Evolutionary conservation across 2,888 invertebrate species (phyloP).

Genomic region (Alsophila aescularia): DNA sequence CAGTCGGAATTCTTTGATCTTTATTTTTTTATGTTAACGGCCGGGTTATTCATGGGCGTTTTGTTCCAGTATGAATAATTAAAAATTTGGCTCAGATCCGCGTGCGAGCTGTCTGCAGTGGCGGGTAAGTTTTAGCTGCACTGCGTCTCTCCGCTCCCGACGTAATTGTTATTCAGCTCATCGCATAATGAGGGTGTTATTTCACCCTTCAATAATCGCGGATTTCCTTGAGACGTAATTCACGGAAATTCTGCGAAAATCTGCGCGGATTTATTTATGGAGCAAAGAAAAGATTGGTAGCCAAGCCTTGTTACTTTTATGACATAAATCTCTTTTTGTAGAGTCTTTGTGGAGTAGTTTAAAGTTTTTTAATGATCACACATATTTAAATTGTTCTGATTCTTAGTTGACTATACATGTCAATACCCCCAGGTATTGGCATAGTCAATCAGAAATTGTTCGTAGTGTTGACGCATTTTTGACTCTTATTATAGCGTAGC

Average conservation of each 20-base stretch:
- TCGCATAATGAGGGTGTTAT: conserved; percentile 52
- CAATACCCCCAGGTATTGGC: too few species aligned
- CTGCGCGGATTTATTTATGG: conserved; percentile 28
- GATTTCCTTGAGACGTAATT: conserved; percentile 34
- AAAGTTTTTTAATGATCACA: not conserved
- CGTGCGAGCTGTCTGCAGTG: conserved; percentile 51
- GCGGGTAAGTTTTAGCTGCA: conserved; percentile 58
- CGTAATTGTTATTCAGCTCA: conserved; percentile 52
- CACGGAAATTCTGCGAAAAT: conserved; percentile 34
- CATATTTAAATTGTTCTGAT: not conserved
- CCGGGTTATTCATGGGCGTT: conserved; percentile 44
- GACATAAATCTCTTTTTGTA: conserved; percentile 15
- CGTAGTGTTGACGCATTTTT: too few species aligned
- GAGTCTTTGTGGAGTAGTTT: not conserved
- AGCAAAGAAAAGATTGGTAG: conserved; percentile 26
- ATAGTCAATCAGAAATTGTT: too few species aligned
- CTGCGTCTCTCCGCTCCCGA: conserved; percentile 45
- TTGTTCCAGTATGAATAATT: conserved; percentile 62
- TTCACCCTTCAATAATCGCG: conserved; percentile 48
- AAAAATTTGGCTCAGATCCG: conserved; percentile 62
- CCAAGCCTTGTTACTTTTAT: conserved; percentile 23
- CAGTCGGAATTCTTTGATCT: conserved; percentile 49
- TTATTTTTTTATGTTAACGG: conserved; percentile 12
- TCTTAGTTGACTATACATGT: too few species aligned
- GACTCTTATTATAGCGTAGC: too few species aligned